Conservation (phyloP, 2,113 vertebrate species). For the Cochlearius cochlearius region DNA sequence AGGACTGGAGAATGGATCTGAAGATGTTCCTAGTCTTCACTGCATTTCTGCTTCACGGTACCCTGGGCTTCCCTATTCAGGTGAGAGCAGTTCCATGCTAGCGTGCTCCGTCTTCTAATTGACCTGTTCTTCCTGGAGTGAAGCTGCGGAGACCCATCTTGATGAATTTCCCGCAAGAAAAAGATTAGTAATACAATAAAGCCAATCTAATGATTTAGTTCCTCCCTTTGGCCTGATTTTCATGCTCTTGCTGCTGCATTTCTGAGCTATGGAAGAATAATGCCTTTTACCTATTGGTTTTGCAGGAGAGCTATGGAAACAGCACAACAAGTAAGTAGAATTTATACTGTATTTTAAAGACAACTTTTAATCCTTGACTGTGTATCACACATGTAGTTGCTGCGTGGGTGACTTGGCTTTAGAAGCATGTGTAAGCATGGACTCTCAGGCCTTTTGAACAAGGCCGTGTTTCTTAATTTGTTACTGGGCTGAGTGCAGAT, state of each 20-base stretch:
- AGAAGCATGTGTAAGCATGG: not conserved
- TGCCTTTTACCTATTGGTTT: slow-evolving; percentile 23
- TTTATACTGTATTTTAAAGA: slow-evolving; percentile 13
- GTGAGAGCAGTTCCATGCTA: not conserved
- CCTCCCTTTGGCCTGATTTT: not conserved
- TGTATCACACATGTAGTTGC: not conserved
- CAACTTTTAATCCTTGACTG: not conserved
- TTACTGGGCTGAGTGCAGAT: not conserved
- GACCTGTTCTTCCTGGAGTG: not conserved
- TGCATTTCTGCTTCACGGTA: not conserved
- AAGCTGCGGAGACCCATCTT: not conserved
- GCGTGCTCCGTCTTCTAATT: accelerated
- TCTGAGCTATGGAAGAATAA: slow-evolving; percentile 1
- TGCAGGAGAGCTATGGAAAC: slow-evolving; percentile 41
- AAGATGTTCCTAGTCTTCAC: not conserved
- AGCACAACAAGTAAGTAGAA: slow-evolving; percentile 56
- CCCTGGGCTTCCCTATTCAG: slow-evolving; percentile 30
- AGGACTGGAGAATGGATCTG: not conserved
- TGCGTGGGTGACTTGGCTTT: not conserved
- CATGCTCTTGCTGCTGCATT: not conserved
- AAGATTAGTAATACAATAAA: not conserved
- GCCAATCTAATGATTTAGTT: not conserved
- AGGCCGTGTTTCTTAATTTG: not conserved
- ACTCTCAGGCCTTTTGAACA: not conserved
- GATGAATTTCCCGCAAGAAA: not conserved